Evolutionary conservation across 1,140 invertebrate genomes (phyloP), one percentile per base, ranked within the genome.

Genomic region (Mercenaria mercenaria): DNA sequence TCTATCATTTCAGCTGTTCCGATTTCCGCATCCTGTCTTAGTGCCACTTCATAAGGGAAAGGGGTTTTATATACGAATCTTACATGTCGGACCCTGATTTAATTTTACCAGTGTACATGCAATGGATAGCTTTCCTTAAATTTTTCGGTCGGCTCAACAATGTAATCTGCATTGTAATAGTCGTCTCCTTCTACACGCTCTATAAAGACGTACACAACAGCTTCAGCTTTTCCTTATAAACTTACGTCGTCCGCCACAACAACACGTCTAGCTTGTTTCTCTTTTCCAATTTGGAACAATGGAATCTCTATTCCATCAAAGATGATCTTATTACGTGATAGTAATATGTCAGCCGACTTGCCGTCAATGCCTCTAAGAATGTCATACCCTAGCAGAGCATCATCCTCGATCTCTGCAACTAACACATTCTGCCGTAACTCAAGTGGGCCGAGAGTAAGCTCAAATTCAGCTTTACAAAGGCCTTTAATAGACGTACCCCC

Each of bases 351-450:
- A 3, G 74, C 41, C 3, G 41, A 26, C 37, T 32, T 37, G 11
- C 43, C 41, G 18, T 77, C n/a, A 47, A 34, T 29, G 3, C 61
- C 81, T 26, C 37, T 41, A 18, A 82, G 52, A 39, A 39, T 41
- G 37, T 83, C 81, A 69, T 69, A 83, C 18, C 81, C 61, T 3
- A 85, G n/a, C 61, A 85, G 34, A 29, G 82, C 67, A 69, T 85
- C 82, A 50, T 74, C 82, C 23, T 67, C 67, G 41, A 85, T 85
- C 61, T 85, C 82, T 72, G 82, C 82, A 50, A 85, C 82, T 20
- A 85, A 39, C 43, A 72, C 82, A 20, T 85, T 47, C 41, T 67
- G 64, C 1, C 10, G 56, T 72, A 85, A 52, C 64, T 26, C 29
- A 6, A 72, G 39, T 43, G 82, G 23, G 15, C 82, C 82, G 8